Base-by-base conservation (phyloP, 1,140 invertebrate species). In the Cotesia vestalis region DNA sequence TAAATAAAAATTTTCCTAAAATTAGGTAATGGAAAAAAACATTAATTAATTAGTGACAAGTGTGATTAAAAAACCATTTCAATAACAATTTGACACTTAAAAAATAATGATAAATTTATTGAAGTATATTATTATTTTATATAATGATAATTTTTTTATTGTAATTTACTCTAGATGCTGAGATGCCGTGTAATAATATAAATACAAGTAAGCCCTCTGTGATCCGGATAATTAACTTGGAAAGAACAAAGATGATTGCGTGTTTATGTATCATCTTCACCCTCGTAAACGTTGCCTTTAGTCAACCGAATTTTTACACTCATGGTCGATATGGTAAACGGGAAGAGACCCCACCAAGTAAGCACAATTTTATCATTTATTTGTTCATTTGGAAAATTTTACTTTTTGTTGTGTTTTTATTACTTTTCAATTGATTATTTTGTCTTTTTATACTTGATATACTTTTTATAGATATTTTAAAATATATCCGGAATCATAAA, bases 241-340 rank as follows among this genome's bases (percentile, higher is more conserved):
- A 36, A 52, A 51, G 17, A 17, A 62, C 75, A 4, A 75, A 78
- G 55, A 61, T 79, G 8, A 67, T 77, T 11, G 66, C 71, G 27
- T 81, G 79, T 76, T 64, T 81, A 27, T 79, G 76, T 78, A 75
- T 83, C 17, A 71, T 78, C 61, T 76, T 77, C 51, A 63, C 75
- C 6, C 11, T 81, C 17, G 61, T 71, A 34, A 77, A 74, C 5
- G 59, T 79, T 9, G 78, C 75, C 3, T 60, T 77, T 1, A 75
- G 77, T 0, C 76, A 80, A n/a, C 70, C 76, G 14, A 76, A 76
- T 46, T 83, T 81, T 59, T 78, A 80, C 74, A 71, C 60, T 8
- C 75, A 73, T 17, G 73, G 73, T n/a, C 73, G 79, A 4, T 81
- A 77, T 34, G 79, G 77, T 9, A 83, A 83, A 64, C 76, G 79